A percentile compares a stretch with the other conserved stretches of the same genome.
Evolutionary conservation across 2,113 vertebrate species (phyloP).

Genomic region (Glaucomys volans): DNA sequence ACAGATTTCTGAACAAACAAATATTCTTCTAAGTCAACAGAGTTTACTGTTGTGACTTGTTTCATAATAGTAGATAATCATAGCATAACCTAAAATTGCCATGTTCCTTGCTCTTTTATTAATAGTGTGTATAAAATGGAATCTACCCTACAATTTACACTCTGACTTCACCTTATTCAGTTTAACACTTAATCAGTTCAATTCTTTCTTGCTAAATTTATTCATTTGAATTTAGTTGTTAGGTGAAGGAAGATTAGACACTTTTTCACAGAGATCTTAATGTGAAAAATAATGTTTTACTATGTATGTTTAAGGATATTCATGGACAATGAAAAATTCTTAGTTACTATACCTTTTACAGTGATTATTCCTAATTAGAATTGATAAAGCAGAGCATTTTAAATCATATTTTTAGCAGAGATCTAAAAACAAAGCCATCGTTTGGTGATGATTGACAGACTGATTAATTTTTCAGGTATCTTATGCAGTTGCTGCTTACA

Average conservation of each 20-base stretch:
- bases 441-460: not conserved
- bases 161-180: slow-evolving; percentile 29
- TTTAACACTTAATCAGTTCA: not conserved
- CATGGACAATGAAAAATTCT: not conserved
- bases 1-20: not conserved
- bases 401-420: slow-evolving; percentile 8
- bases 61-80: not conserved
- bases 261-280: not conserved
- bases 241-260: not conserved
- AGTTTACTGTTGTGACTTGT: not conserved
- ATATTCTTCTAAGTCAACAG: not conserved
- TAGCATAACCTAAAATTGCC: not conserved
- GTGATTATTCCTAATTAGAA: slow-evolving; percentile 26
- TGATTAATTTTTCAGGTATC: slow-evolving; percentile 3
- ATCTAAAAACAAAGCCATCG: not conserved
- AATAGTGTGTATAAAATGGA: not conserved
- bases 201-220: not conserved
- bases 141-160: not conserved
- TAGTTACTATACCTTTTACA: not conserved
- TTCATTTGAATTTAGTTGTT: not conserved
- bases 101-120: not conserved
- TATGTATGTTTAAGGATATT: not conserved
- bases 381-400: not conserved
- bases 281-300: not conserved
- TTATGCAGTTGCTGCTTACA: not conserved